Evolutionary conservation across 2,797 vertebrate genomes (phyloP).

Genomic region (Malacoctenus gilli): DNA sequence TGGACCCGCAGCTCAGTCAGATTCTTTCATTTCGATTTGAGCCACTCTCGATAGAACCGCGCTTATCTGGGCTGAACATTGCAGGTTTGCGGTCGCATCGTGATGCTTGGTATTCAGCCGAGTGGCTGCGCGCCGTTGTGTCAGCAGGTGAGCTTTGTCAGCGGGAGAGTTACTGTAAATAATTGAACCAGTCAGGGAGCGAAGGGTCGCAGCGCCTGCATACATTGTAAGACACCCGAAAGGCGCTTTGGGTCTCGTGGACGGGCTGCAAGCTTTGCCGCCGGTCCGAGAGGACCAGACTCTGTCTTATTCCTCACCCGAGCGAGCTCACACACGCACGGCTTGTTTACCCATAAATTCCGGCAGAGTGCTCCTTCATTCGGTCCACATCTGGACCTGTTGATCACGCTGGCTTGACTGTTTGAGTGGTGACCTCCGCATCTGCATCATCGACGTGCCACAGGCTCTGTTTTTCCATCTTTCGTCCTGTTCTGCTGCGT

Average conservation of each 20-base stretch:
- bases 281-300: too few species aligned
- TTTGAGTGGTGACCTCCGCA: too few species aligned
- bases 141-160: conserved; percentile 64
- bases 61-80: conserved; percentile 20
- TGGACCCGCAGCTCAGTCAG: neutral
- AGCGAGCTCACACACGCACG: conserved; percentile 4
- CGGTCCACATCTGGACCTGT: too few species aligned
- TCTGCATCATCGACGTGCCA: too few species aligned
- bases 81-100: neutral
- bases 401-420: too few species aligned
- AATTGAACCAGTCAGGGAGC: conserved; percentile 64
- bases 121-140: conserved; percentile 52
- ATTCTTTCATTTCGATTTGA: conserved; percentile 20
- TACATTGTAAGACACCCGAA: conserved; percentile 45
- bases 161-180: conserved; percentile 65
- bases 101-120: conserved; percentile 57
- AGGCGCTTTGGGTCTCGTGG: conserved; percentile 15
- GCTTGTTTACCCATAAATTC: too few species aligned
- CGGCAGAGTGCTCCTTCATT: too few species aligned
- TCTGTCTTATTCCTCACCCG: conserved; percentile 8
- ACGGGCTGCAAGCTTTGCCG: conserved; percentile 14
- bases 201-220: conserved; percentile 68
- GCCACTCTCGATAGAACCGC: conserved; percentile 12
- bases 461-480: too few species aligned
- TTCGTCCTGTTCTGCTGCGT: too few species aligned